Percentiles rank a stretch among this genome's conserved stretches.
These are phyloP conservation scores for Cantharis nigra DNA, from an alignment of 2,888 invertebrate species.

Conservation along the genomic window DNA sequence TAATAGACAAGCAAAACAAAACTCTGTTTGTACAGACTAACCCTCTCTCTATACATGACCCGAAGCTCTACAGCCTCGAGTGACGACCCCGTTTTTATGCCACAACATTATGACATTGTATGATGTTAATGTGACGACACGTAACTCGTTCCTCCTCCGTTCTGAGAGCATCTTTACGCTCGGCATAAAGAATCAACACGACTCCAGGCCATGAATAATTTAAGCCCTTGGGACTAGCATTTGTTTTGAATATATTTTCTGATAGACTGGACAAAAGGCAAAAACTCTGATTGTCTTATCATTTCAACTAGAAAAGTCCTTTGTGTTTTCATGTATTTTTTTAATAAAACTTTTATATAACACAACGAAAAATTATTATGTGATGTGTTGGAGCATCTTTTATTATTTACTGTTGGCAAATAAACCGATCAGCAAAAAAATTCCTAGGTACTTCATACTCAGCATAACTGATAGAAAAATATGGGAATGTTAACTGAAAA, in stretches of 20 bases:
- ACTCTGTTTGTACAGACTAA: constrained; percentile 30
- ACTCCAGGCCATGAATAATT: constrained; percentile 25
- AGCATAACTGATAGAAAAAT: not conserved
- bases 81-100: constrained; percentile 4
- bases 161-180: constrained; percentile 15
- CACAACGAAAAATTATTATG: not conserved
- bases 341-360: not conserved
- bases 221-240: constrained; percentile 22
- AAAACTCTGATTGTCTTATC: constrained; percentile 8
- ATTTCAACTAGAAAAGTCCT: not conserved
- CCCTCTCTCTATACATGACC: constrained; percentile 29
- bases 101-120: constrained; percentile 4
- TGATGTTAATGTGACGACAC: constrained; percentile 4
- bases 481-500: not conserved
- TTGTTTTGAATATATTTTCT: constrained; percentile 26
- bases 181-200: constrained; percentile 24
- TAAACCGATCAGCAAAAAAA: not conserved
- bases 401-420: not conserved
- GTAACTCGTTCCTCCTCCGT: not conserved
- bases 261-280: constrained; percentile 22
- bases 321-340: not conserved
- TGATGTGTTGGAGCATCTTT: not conserved
- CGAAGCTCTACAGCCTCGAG: constrained; percentile 13
- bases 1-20: constrained; percentile 35
- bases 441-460: not conserved